Evolutionary conservation across 2,113 vertebrate genomes (phyloP).

Genomic region (Turdus rufiventris): DNA sequence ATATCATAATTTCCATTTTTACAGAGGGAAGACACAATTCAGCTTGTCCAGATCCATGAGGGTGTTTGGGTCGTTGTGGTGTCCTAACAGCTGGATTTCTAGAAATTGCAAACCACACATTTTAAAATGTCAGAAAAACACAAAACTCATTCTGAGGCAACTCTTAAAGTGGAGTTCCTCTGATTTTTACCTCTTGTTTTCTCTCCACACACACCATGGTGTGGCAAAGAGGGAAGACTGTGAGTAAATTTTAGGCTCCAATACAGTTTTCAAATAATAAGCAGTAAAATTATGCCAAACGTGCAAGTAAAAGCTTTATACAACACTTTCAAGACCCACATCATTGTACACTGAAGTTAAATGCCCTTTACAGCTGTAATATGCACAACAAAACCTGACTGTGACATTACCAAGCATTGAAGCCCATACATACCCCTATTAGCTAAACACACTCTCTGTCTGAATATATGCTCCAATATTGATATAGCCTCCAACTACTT

Average conservation of each 20-base stretch:
- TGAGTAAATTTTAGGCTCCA: neutral
- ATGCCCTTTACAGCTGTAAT: neutral
- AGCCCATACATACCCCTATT: neutral
- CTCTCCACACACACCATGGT: rapidly evolving
- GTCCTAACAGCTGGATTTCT: neutral
- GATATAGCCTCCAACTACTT: neutral
- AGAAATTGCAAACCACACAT: neutral
- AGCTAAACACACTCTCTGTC: neutral
- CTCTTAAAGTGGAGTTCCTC: neutral
- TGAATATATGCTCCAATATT: neutral
- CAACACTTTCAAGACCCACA: neutral
- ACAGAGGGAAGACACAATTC: neutral
- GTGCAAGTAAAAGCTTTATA: neutral
- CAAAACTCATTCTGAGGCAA: neutral
- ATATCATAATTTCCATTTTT: neutral
- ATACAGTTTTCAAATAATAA: neutral
- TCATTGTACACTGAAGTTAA: neutral
- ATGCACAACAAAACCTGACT: neutral
- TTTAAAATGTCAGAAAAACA: neutral
- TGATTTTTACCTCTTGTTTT: neutral
- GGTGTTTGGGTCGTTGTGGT: neutral
- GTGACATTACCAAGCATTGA: neutral
- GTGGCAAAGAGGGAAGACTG: neutral
- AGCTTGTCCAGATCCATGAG: neutral
- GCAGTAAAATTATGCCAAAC: neutral